Conservation (phyloP, 2,797 vertebrate species). For the Channallabes apus region DNA sequence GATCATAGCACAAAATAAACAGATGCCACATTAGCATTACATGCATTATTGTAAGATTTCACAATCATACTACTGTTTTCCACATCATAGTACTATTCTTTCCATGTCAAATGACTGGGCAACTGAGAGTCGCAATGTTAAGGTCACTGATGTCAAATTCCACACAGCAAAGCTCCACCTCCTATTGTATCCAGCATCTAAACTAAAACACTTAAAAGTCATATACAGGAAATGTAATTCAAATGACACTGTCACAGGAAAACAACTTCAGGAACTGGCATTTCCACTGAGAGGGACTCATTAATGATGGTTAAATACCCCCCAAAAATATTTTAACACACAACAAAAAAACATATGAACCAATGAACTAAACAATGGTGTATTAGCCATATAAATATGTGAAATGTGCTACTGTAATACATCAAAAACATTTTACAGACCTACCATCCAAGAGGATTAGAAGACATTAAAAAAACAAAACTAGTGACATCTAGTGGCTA, state of each 20-base stretch:
- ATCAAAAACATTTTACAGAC: background rate
- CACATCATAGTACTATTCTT: conserved; percentile 6
- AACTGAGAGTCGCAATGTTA: conserved; percentile 46
- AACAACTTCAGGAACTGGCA: conserved; percentile 34
- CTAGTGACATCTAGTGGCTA: conserved; percentile 71
- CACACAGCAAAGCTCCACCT: conserved; percentile 71
- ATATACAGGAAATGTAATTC: conserved; percentile 47
- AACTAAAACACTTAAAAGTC: conserved; percentile 54
- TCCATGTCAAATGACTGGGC: conserved; percentile 46
- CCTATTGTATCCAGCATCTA: conserved; percentile 72
- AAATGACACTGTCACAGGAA: conserved; percentile 34
- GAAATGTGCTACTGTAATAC: background rate
- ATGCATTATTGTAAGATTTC: conserved; percentile 8
- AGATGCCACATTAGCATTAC: background rate
- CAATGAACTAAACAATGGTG: background rate
- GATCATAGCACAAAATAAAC: conserved; percentile 13
- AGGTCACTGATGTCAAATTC: conserved; percentile 74
- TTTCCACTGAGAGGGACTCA: conserved; percentile 13
- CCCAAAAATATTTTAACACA: background rate
- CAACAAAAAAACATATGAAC: background rate
- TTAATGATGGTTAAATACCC: background rate
- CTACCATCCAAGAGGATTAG: background rate
- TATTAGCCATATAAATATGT: background rate
- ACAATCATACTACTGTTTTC: background rate
- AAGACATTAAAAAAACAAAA: conserved; percentile 12